Percentiles rank a stretch among this genome's conserved stretches.
phyloP scores from a whole-genome alignment of 1,140 invertebrate species.

The Caenorhabditis brenneri region DNA sequence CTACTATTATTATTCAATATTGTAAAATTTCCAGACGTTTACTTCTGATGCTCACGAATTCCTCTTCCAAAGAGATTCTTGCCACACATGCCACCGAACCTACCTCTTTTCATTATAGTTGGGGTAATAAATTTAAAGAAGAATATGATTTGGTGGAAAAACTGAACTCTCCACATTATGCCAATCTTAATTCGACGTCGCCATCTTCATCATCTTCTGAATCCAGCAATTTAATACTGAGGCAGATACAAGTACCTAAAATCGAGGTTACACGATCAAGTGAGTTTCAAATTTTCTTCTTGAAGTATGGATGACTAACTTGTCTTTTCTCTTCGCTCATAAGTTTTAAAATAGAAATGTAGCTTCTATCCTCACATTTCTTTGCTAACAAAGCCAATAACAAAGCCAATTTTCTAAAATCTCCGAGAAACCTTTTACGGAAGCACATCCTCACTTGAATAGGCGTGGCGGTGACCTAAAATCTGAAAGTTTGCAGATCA shows the following conservation, averaged over 20 bases:
- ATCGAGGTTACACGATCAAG: not conserved
- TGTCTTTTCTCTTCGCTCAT: not conserved
- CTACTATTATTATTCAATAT: no score
- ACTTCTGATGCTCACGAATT: not conserved
- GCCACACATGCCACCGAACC: not conserved
- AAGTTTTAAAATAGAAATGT: not conserved
- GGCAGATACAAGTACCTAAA: not conserved
- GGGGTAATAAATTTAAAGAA: not conserved
- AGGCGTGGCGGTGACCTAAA: not conserved
- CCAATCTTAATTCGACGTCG: not conserved
- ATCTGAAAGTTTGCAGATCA: not conserved
- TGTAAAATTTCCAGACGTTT: not conserved
- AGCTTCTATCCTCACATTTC: not conserved
- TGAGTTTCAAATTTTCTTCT: not conserved
- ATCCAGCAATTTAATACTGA: not conserved
- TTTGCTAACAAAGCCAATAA: slow-evolving; percentile 3
- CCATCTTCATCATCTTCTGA: not conserved
- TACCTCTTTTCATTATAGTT: not conserved
- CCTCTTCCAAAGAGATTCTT: not conserved
- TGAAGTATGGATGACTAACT: not conserved
- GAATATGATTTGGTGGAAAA: not conserved
- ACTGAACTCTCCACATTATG: not conserved
- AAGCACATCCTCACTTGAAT: no score
- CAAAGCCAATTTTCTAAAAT: not conserved
- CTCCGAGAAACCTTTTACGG: not conserved